Conservation (phyloP, 2,797 vertebrate species). For the Bradypodion pumilum region DNA sequence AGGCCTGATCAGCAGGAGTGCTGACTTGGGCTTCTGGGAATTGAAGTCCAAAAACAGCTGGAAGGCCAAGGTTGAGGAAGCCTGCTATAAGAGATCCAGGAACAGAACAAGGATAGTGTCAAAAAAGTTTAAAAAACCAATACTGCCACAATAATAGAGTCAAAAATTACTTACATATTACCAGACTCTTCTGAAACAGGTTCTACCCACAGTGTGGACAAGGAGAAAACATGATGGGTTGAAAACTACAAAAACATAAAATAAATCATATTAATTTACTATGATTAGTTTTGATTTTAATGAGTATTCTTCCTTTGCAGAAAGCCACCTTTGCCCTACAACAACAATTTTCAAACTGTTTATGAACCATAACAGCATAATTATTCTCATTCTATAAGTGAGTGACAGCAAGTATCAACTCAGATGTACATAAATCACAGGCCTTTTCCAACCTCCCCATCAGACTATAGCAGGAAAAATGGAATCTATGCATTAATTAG, state of each 20-base stretch:
- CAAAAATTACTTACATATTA: constrained; percentile 84
- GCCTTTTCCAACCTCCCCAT: background rate
- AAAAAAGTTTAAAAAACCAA: background rate
- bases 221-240: constrained; percentile 93
- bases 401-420: background rate
- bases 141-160: background rate
- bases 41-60: too few relatives aligned
- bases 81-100: background rate
- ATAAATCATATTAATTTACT: constrained; percentile 17
- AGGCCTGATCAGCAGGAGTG: too few relatives aligned
- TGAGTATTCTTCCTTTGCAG: background rate
- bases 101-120: background rate
- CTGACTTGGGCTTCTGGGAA: too few relatives aligned
- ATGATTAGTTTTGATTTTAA: background rate
- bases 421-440: background rate
- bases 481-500: background rate
- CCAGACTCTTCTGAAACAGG: constrained; percentile 89
- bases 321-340: too few relatives aligned
- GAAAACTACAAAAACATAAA: constrained; percentile 83
- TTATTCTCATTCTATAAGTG: background rate
- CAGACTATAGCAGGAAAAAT: background rate
- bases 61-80: too few relatives aligned
- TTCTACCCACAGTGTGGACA: constrained; percentile 95
- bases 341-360: too few relatives aligned
- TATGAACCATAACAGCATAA: background rate